Conservation (phyloP, 1,140 invertebrate genomes). For the Scaptomyza pallida region DNA sequence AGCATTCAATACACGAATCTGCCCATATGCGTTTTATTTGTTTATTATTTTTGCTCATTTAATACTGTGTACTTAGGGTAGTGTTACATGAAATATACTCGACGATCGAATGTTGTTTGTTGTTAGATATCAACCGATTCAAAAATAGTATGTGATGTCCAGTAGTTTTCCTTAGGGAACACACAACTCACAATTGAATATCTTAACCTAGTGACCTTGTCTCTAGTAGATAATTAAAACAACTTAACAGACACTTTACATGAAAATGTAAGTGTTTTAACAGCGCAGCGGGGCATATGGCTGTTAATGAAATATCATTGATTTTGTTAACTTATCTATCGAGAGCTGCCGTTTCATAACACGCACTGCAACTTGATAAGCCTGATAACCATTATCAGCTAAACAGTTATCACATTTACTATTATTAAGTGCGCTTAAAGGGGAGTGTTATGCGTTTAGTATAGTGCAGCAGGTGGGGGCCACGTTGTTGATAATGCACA, state of each 20-base stretch:
- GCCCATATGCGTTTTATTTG: slow-evolving; percentile 10
- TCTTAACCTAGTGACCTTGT: no score
- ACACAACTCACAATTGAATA: no score
- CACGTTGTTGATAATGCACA: background rate
- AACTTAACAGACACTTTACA: background rate
- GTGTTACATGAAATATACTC: background rate
- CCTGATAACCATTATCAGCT: slow-evolving; percentile 4
- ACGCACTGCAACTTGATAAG: slow-evolving; percentile 8
- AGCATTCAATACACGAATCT: slow-evolving; percentile 4
- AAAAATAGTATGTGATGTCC: background rate
- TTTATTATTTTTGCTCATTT: background rate
- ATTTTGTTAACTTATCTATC: no score
- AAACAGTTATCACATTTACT: background rate
- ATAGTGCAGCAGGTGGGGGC: background rate
- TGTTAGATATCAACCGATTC: background rate
- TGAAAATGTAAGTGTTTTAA: background rate
- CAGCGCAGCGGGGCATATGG: no score
- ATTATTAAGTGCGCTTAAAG: background rate
- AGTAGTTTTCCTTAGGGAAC: no score
- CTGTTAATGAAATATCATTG: no score
- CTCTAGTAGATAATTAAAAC: no score
- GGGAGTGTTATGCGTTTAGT: background rate
- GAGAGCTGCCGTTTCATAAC: background rate
- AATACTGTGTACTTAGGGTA: background rate
- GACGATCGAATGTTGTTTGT: background rate